These are phyloP conservation scores for Semaprochilodus insignis DNA, from an alignment of 2,797 vertebrate species.

Conservation along the genomic window DNA sequence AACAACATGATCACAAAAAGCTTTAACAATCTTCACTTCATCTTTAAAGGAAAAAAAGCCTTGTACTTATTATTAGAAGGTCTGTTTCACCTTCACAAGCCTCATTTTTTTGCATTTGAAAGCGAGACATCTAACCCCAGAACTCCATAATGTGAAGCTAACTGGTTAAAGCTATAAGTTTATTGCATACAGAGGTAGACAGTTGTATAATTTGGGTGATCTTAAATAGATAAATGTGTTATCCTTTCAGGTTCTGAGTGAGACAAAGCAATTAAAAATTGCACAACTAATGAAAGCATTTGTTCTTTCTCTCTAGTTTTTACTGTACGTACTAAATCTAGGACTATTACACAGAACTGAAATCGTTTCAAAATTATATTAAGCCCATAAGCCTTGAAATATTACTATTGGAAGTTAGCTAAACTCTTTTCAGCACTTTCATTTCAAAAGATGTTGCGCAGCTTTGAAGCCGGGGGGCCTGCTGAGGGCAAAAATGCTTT, in stretches of 20 bases:
- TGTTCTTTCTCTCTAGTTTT: neutral
- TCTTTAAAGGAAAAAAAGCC: neutral
- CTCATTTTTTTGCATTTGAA: neutral
- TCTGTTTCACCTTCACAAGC: neutral
- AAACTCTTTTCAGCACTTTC: constrained; percentile 44
- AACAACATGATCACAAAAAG: neutral
- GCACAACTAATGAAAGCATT: neutral
- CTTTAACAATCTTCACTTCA: neutral
- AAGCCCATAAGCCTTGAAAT: constrained; percentile 32
- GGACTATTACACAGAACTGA: constrained; percentile 9
- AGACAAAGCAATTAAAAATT: neutral
- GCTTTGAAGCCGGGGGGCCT: constrained; percentile 48
- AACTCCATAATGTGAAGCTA: neutral
- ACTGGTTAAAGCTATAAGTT: neutral
- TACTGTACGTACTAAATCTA: constrained; percentile 24
- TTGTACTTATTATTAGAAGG: neutral
- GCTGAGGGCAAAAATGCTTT: constrained; percentile 54
- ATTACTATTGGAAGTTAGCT: constrained; percentile 22
- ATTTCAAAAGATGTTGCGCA: constrained; percentile 37
- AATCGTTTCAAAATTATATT: constrained; percentile 29
- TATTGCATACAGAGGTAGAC: neutral
- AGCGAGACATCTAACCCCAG: neutral
- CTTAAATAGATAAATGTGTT: neutral
- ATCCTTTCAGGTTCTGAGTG: neutral
- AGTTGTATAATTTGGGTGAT: neutral